Conservation (phyloP, 2,888 invertebrate genomes). For the Corbicula japonica region DNA sequence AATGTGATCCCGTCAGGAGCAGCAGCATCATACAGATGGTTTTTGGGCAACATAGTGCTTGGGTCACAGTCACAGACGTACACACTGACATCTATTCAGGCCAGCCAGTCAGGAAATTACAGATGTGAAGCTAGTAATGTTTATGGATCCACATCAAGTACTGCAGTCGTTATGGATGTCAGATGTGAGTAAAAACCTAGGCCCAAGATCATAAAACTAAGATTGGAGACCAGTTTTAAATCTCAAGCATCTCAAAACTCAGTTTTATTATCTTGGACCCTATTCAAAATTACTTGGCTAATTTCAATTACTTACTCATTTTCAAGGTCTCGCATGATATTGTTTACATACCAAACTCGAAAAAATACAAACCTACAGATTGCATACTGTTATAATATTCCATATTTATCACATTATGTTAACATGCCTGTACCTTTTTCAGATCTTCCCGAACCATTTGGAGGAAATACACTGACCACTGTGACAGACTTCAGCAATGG, state of each 20-base stretch:
- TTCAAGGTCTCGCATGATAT: too few species aligned
- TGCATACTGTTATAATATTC: too few species aligned
- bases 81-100: constrained; percentile 3
- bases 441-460: constrained; percentile 51
- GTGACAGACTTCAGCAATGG: constrained; percentile 29
- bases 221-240: too few species aligned
- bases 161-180: constrained; percentile 29
- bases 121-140: constrained; percentile 46
- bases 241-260: too few species aligned
- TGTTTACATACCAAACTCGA: too few species aligned
- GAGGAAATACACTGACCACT: constrained; percentile 13
- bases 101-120: constrained; percentile 36
- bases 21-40: constrained; percentile 36
- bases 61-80: not conserved
- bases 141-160: constrained; percentile 8
- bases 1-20: constrained; percentile 32
- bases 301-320: too few species aligned
- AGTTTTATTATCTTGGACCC: too few species aligned
- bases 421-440: too few species aligned
- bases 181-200: constrained; percentile 45
- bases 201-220: too few species aligned
- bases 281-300: too few species aligned
- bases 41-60: not conserved
- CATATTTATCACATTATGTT: too few species aligned
- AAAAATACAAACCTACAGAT: too few species aligned